A percentile compares a stretch with the other conserved stretches of the same genome.
phyloP scores from a whole-genome alignment of 2,113 vertebrate species.

The Todiramphus chloris region DNA sequence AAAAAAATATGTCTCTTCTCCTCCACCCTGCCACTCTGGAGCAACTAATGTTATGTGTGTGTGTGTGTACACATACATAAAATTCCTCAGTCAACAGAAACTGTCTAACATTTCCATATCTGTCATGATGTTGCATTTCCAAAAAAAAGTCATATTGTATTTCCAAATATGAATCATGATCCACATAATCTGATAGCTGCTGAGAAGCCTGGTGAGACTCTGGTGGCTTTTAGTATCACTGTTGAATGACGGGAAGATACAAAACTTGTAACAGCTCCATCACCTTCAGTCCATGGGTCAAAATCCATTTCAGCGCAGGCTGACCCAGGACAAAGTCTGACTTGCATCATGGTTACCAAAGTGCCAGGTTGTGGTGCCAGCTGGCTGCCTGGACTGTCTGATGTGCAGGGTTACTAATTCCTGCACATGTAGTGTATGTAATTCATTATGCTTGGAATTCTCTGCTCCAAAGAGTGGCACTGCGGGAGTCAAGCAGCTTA shows the following conservation, averaged over 20 bases:
- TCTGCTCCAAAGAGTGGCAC: not conserved
- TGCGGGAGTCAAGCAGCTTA: not conserved
- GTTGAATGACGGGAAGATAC: not conserved
- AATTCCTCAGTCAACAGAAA: not conserved
- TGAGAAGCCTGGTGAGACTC: not conserved
- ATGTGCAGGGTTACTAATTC: not conserved
- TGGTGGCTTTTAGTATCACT: not conserved
- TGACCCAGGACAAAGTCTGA: not conserved
- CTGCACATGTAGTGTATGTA: not conserved
- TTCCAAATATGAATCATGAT: not conserved
- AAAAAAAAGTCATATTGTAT: not conserved
- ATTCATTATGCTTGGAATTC: not conserved
- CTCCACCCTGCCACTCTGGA: not conserved
- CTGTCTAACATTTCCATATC: not conserved
- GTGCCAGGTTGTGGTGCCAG: rapidly evolving
- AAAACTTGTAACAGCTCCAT: not conserved
- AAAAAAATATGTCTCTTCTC: not conserved
- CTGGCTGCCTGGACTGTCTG: not conserved
- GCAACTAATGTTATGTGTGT: not conserved
- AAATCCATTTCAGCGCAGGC: not conserved
- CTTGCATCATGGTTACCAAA: not conserved
- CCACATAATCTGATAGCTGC: not conserved
- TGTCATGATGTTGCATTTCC: not conserved
- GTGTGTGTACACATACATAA: not conserved
- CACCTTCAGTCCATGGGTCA: not conserved